A percentile compares a stretch with the other conserved stretches of the same genome.
phyloP scores from a whole-genome alignment of 2,888 invertebrate species.

The Sinopyrophorus schimmeli region DNA sequence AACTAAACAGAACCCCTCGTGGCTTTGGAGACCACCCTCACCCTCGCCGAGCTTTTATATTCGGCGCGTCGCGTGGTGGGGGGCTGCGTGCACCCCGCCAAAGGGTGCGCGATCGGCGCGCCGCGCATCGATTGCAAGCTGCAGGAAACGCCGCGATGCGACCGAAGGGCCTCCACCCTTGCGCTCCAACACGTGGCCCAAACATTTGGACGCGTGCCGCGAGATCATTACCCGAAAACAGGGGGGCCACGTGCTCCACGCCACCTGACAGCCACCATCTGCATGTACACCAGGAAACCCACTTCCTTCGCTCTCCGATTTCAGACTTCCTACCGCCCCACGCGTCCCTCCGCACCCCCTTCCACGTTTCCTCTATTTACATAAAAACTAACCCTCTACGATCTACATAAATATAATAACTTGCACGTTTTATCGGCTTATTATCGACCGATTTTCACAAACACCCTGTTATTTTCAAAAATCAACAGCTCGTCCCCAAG shows the following conservation, averaged over 20 bases:
- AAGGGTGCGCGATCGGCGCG: slow-evolving; percentile 35
- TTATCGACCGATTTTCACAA: too few species aligned
- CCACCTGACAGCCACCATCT: slow-evolving; percentile 40
- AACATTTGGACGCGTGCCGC: slow-evolving; percentile 42
- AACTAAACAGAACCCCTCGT: slow-evolving; percentile 62
- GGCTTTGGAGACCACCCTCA: slow-evolving; percentile 58
- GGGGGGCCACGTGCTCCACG: slow-evolving; percentile 32
- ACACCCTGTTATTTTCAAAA: too few species aligned
- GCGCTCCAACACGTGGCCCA: slow-evolving; percentile 42
- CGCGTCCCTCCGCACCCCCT: too few species aligned
- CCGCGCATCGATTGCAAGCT: slow-evolving; percentile 42
- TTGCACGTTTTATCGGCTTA: too few species aligned
- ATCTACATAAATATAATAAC: slow-evolving; percentile 30
- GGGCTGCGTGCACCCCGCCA: slow-evolving; percentile 38
- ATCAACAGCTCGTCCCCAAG: too few species aligned
- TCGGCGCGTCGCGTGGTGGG: slow-evolving; percentile 39
- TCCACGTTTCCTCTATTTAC: too few species aligned
- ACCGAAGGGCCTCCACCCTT: slow-evolving; percentile 37
- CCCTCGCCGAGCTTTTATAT: slow-evolving; percentile 59
- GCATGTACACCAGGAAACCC: slow-evolving; percentile 30
- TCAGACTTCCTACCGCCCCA: slow-evolving; percentile 37
- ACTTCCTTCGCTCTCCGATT: slow-evolving; percentile 37
- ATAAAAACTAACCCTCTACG: slow-evolving; percentile 29
- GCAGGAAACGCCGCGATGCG: slow-evolving; percentile 31
- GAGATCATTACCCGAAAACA: slow-evolving; percentile 37